Evolutionary conservation across 2,113 vertebrate genomes (phyloP).

Genomic region (Pampusana beccarii): DNA sequence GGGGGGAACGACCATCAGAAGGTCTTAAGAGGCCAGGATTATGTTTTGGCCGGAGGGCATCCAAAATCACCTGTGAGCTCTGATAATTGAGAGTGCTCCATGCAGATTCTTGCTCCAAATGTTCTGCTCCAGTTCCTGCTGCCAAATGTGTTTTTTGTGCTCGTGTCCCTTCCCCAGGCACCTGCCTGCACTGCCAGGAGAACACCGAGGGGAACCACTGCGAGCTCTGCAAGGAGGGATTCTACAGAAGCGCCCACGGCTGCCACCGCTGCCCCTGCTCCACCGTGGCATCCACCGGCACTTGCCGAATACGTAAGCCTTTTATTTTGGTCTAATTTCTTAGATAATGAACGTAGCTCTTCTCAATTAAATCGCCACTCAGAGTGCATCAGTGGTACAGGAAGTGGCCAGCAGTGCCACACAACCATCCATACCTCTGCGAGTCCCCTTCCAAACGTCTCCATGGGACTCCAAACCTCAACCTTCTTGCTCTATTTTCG

Average conservation of each 20-base stretch:
- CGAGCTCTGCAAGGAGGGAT: constrained; percentile 86
- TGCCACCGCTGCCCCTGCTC: constrained; percentile 90
- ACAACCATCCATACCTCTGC: neutral
- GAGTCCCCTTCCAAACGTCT: neutral
- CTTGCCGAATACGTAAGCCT: constrained; percentile 84
- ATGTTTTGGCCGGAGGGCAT: constrained; percentile 1
- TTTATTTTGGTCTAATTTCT: neutral
- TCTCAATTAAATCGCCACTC: neutral
- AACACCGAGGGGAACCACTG: constrained; percentile 88
- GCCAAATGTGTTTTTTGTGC: neutral
- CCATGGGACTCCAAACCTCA: neutral
- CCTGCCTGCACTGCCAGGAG: constrained; percentile 86
- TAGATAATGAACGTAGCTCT: neutral
- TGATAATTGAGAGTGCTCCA: neutral
- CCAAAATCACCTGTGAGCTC: constrained; percentile 15
- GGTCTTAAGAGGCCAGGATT: neutral
- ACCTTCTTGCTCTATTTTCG: neutral
- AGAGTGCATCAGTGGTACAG: neutral
- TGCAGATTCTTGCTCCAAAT: neutral
- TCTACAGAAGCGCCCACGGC: constrained; percentile 73
- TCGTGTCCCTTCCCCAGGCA: constrained; percentile 71
- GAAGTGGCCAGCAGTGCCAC: neutral
- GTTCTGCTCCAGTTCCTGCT: constrained; percentile 40
- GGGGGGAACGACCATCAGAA: neutral
- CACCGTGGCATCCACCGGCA: constrained; percentile 84